phyloP scores from a whole-genome alignment of 2,113 vertebrate genomes.

The Corythaixoides concolor region DNA sequence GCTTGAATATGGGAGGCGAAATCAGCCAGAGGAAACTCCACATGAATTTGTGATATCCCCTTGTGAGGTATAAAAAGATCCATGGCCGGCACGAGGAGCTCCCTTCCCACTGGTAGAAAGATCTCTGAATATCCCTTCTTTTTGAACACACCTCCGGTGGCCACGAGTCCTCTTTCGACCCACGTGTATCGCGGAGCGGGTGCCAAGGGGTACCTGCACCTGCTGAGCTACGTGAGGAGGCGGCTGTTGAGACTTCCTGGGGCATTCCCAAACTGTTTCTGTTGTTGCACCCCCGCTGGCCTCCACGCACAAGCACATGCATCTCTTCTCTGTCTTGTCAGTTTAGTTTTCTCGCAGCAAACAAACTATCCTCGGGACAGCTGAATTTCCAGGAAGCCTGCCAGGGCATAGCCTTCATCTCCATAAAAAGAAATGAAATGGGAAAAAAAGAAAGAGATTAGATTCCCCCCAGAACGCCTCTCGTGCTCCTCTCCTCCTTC shows the following conservation, averaged over 20 bases:
- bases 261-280: not conserved
- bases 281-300: not conserved
- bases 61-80: not conserved
- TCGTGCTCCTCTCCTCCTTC: not conserved
- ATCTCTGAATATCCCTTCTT: not conserved
- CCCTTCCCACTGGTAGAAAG: not conserved
- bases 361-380: slow-evolving; percentile 66
- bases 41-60: not conserved
- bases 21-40: not conserved
- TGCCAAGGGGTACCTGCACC: not conserved
- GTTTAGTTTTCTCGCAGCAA: slow-evolving; percentile 69
- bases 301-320: not conserved
- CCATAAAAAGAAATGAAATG: slow-evolving; percentile 79
- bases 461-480: not conserved
- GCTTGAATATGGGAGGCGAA: not conserved
- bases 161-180: not conserved
- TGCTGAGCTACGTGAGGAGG: not conserved
- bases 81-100: not conserved
- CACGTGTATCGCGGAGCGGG: not conserved
- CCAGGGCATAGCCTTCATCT: slow-evolving; percentile 73
- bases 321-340: slow-evolving; percentile 50
- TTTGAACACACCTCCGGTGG: not conserved
- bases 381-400: slow-evolving; percentile 75
- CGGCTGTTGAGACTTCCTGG: not conserved
- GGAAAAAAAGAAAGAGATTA: slow-evolving; percentile 47